These are phyloP conservation scores for Dipodomys merriami DNA, from an alignment of 2,113 vertebrate species.

Conservation along the genomic window DNA sequence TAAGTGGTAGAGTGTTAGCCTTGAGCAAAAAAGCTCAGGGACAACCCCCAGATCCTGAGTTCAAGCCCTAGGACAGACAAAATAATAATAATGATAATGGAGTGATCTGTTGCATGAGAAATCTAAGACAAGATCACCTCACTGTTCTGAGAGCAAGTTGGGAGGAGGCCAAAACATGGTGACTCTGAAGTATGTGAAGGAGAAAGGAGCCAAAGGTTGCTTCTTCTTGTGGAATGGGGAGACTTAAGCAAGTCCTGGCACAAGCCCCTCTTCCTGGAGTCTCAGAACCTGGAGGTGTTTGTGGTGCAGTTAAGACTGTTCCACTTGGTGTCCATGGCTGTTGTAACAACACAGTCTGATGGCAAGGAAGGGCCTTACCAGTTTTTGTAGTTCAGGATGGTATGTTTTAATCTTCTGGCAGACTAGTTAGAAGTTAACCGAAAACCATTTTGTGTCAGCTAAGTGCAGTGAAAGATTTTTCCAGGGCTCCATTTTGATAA, in stretches of 20 bases:
- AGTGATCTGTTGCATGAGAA: background rate
- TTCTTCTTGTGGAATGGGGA: background rate
- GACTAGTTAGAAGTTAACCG: background rate
- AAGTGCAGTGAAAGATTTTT: background rate
- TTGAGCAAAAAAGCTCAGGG: too few relatives aligned
- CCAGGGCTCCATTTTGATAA: constrained; percentile 8
- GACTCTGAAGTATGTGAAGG: background rate
- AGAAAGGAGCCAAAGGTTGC: background rate
- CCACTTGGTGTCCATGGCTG: background rate
- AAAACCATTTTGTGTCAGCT: background rate
- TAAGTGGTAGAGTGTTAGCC: too few relatives aligned
- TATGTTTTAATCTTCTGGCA: background rate
- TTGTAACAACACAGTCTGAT: background rate
- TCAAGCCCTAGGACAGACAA: too few relatives aligned
- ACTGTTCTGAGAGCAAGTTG: background rate
- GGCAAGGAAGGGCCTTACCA: background rate
- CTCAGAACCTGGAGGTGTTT: too few relatives aligned
- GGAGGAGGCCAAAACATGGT: background rate
- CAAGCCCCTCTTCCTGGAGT: too few relatives aligned
- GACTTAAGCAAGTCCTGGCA: background rate
- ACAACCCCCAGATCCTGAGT: too few relatives aligned
- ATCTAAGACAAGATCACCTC: background rate
- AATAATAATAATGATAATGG: background rate
- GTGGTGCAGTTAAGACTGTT: background rate
- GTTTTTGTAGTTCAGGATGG: background rate